These are phyloP conservation scores for Papilio gigon DNA, from an alignment of 2,888 invertebrate genomes.

Conservation along the genomic window DNA sequence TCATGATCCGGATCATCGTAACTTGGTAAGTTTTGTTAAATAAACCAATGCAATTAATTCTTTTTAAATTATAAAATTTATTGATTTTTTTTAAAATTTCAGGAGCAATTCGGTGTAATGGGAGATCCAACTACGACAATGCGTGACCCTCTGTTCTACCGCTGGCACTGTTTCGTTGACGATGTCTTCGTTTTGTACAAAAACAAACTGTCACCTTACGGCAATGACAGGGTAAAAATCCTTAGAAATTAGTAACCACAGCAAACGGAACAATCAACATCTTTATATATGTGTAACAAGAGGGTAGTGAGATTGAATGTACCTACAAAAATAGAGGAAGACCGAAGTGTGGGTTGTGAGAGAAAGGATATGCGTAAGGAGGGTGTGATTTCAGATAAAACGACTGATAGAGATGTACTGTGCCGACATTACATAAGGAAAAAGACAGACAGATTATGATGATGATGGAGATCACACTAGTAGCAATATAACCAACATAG, in stretches of 20 bases:
- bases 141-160: slow-evolving; percentile 89
- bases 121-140: slow-evolving; percentile 88
- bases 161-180: slow-evolving; percentile 87
- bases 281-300: too few relatives aligned
- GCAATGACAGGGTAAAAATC: slow-evolving; percentile 13
- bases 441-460: too few relatives aligned
- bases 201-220: slow-evolving; percentile 76
- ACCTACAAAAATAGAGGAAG: too few relatives aligned
- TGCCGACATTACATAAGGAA: too few relatives aligned
- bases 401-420: too few relatives aligned
- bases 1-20: slow-evolving; percentile 79
- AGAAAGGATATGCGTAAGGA: too few relatives aligned
- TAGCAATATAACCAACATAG: too few relatives aligned
- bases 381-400: too few relatives aligned
- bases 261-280: too few relatives aligned
- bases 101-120: slow-evolving; percentile 84
- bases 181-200: slow-evolving; percentile 87
- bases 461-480: too few relatives aligned
- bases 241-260: neutral
- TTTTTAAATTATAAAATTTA: neutral
- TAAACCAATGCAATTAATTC: neutral
- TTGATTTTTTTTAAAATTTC: neutral
- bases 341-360: too few relatives aligned
- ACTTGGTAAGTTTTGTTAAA: neutral
- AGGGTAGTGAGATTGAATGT: too few relatives aligned